Evolutionary conservation across 2,888 invertebrate species (phyloP), one percentile per base, ranked within the genome.

Genomic region (Spilarctia lutea): DNA sequence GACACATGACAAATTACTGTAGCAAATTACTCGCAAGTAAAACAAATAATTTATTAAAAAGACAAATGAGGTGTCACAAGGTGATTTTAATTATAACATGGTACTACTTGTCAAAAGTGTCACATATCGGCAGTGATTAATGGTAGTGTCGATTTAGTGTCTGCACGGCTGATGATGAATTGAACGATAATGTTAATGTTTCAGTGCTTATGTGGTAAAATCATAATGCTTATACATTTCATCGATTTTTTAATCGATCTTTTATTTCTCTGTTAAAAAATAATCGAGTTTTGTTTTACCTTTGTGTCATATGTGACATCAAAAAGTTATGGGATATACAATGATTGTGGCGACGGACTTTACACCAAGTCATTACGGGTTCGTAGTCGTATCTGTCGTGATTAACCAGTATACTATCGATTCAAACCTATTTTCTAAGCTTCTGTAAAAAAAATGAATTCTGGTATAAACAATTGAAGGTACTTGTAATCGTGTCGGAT

Each of bases 21-120:
- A 88, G 91, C 92, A 93, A 93, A 94, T 94, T 91, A 93, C 92
- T 87, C 85, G 87, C 82, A 87, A 88, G 91, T 92, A 92, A 94
- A 94, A 94, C 93, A 92, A 92, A 92, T 90, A 92, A 93, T 94
- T 94, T 93, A 90, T 94, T 92, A 92, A 87, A 88, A 90, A 91
- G 93, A 93, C 91, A 90, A 91, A 92, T 89, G 91, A 89, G 88
- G 73, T 86, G 88, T 89, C 88, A 74, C 85, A 73, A 88, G 87
- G 83, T 87, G 86, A 86, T 90, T 92, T 91, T 90, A 92, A 93
- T 93, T 91, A 90, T 89, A 87, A 88, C 88, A 87, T 83, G 83
- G 85, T 87, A 87, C 87, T 86, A 81, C 83, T 80, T 79, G 80
- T 85, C 83, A 85, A 75, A 85, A 77, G 73, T 79, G 83, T 73